phyloP scores from a whole-genome alignment of 92 coral and sea anemone genomes.

The Galaxea fascicularis region DNA sequence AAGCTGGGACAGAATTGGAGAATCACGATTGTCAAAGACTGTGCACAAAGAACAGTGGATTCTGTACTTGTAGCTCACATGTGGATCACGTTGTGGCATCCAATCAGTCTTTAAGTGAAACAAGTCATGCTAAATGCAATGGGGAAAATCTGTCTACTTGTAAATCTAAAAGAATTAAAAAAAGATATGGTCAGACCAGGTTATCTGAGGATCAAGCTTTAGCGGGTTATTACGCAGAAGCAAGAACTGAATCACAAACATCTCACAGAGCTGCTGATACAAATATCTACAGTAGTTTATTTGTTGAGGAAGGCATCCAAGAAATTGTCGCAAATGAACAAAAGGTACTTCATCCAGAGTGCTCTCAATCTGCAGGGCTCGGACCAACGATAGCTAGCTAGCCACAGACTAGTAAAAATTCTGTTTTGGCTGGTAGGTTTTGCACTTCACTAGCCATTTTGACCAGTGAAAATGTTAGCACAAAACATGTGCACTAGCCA shows the following conservation, averaged over 20 bases:
- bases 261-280: neutral
- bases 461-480: no score
- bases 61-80: neutral
- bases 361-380: no score
- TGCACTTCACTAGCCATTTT: no score
- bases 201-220: neutral
- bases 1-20: neutral
- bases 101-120: neutral
- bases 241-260: neutral
- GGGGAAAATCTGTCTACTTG: neutral
- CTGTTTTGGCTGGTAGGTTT: no score
- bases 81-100: neutral
- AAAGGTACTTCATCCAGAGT: constrained; percentile 2
- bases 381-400: no score
- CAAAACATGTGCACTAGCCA: no score
- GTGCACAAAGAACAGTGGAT: no score
- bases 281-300: constrained; percentile 24
- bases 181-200: neutral
- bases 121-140: neutral
- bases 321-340: neutral
- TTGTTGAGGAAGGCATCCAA: constrained; percentile 16
- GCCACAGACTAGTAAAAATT: no score
- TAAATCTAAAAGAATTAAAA: constrained; percentile 18
- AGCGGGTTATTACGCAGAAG: neutral
- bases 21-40: neutral